These are phyloP conservation scores for Protodeltote pygarga DNA, from an alignment of 2,888 invertebrate species.

Conservation along the genomic window DNA sequence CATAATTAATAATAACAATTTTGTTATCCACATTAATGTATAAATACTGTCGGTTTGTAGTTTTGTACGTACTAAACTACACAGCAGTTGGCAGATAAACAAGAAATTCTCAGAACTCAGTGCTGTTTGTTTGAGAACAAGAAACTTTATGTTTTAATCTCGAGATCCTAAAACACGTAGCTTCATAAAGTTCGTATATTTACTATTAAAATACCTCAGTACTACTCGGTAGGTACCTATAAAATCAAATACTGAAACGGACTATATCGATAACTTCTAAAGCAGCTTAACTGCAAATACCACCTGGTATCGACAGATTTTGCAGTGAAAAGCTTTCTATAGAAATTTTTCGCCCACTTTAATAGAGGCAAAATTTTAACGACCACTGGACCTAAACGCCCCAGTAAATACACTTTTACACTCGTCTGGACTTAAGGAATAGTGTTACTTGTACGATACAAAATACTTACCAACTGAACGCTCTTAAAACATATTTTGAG, in stretches of 20 bases:
- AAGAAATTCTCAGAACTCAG: conserved; percentile 1
- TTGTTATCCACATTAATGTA: too few species aligned
- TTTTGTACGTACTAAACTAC: too few species aligned
- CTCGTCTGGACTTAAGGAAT: conserved; percentile 16
- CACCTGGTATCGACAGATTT: conserved; percentile 21
- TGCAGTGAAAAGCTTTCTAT: conserved; percentile 5
- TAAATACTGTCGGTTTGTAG: too few species aligned
- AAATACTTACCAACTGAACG: background rate
- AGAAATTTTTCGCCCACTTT: conserved; percentile 23
- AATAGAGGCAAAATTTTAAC: conserved; percentile 12
- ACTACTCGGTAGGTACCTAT: background rate
- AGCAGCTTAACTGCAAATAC: conserved; percentile 8
- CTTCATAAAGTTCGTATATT: too few species aligned
- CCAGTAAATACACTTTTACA: conserved; percentile 32
- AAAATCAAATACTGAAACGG: background rate
- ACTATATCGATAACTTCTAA: background rate
- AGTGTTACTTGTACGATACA: background rate
- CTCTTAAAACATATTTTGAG: background rate
- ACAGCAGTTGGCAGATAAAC: conserved; percentile 12
- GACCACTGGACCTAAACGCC: conserved; percentile 5
- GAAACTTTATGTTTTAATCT: conserved; percentile 23
- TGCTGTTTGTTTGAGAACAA: conserved; percentile 1
- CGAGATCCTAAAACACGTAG: conserved; percentile 3
- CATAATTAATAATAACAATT: too few species aligned
- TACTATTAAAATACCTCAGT: too few species aligned